Evolutionary conservation across 2,113 vertebrate species (phyloP).

Genomic region (Craseonycteris thonglongyai): DNA sequence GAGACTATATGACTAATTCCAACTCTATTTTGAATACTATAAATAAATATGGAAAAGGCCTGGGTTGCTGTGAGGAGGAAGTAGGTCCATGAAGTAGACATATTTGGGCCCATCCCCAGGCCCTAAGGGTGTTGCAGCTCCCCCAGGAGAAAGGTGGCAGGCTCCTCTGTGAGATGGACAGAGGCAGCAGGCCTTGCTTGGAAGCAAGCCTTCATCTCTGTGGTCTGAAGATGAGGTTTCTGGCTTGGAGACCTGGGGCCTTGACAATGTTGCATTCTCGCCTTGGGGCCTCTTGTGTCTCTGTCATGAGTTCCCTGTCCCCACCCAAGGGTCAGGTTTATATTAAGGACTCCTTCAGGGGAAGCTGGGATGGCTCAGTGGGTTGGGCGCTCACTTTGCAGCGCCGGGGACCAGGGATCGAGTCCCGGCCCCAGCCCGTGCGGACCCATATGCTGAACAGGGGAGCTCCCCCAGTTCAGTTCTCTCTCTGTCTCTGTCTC

Average conservation of each 20-base stretch:
- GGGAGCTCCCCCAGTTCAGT: no score
- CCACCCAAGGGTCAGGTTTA: no score
- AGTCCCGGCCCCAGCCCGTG: no score
- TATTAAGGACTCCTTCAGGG: no score
- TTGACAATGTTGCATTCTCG: neutral
- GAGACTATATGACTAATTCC: neutral
- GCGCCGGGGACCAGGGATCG: no score
- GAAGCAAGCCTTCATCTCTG: neutral
- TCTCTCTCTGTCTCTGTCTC: no score
- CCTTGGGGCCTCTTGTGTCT: neutral
- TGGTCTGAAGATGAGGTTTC: neutral
- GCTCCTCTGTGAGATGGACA: neutral
- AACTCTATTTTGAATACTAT: neutral
- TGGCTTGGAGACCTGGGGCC: neutral
- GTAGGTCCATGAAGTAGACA: neutral
- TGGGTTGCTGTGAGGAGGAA: neutral
- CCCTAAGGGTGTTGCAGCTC: neutral
- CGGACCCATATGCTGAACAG: no score
- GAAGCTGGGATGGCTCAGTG: no score
- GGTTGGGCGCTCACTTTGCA: no score
- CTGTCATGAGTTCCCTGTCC: neutral
- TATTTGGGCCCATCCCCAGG: neutral
- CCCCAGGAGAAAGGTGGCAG: neutral
- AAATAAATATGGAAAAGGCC: neutral
- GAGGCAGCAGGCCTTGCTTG: neutral